Percentiles rank a stretch among this genome's conserved stretches.
phyloP scores from a whole-genome alignment of 2,113 vertebrate species.

The Psilopogon haemacephalus region DNA sequence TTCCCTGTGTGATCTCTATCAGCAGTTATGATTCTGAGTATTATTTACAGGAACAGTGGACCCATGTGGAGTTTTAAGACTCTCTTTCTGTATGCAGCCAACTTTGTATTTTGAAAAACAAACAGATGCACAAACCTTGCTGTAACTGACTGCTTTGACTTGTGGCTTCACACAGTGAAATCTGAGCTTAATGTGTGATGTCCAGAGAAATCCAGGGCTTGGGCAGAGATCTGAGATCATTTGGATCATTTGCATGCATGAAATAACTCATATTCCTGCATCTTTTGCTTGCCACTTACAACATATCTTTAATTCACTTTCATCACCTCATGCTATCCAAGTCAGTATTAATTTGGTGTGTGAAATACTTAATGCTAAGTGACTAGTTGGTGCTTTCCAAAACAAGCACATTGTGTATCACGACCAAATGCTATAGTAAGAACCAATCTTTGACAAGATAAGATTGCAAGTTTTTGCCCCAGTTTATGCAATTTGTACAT shows the following conservation, averaged over 20 bases:
- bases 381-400: background rate
- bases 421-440: background rate
- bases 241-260: too few relatives aligned
- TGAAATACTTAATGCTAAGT: background rate
- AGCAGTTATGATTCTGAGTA: background rate
- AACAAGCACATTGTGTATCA: background rate
- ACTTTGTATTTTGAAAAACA: background rate
- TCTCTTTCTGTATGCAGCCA: background rate
- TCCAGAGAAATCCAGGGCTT: background rate
- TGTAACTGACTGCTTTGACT: background rate
- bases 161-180: rapidly evolving
- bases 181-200: background rate
- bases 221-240: background rate
- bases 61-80: background rate
- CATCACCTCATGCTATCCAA: background rate
- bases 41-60: background rate
- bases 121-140: background rate
- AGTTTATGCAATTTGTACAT: background rate
- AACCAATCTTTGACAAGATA: background rate
- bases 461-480: background rate
- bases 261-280: background rate
- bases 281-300: background rate
- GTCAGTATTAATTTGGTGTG: rapidly evolving
- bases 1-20: background rate
- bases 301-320: background rate